phyloP scores from a whole-genome alignment of 2,888 invertebrate species.

The Drosophila rellima region DNA sequence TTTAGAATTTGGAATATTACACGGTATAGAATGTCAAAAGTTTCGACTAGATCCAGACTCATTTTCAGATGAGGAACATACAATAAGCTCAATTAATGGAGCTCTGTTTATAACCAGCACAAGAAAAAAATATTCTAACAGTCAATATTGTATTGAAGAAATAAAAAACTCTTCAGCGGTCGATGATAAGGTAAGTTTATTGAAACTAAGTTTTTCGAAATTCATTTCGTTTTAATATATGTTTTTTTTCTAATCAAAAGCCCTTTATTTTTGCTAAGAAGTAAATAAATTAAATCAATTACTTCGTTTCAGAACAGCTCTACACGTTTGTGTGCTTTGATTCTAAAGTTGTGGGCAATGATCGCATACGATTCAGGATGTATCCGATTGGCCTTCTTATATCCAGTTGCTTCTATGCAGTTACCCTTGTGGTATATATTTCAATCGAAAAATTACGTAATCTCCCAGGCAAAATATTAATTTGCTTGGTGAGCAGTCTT shows the following conservation, averaged over 20 bases:
- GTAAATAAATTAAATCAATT: background rate
- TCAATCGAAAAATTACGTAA: slow-evolving; percentile 89
- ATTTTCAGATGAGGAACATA: slow-evolving; percentile 78
- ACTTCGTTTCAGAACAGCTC: slow-evolving; percentile 77
- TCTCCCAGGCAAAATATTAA: slow-evolving; percentile 91
- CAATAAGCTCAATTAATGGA: slow-evolving; percentile 80
- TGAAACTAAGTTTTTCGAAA: no score
- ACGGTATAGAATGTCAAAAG: slow-evolving; percentile 80
- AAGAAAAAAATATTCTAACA: slow-evolving; percentile 73
- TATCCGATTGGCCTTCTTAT: slow-evolving; percentile 86
- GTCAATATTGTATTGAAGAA: slow-evolving; percentile 83
- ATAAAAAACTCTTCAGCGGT: slow-evolving; percentile 56
- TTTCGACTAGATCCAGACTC: slow-evolving; percentile 80
- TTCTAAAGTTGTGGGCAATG: slow-evolving; percentile 79
- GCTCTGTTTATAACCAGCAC: slow-evolving; percentile 73
- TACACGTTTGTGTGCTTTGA: slow-evolving; percentile 84
- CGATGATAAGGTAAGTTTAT: slow-evolving; percentile 74
- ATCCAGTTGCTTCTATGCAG: slow-evolving; percentile 89
- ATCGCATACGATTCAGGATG: slow-evolving; percentile 81
- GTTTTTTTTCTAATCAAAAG: background rate
- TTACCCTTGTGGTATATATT: slow-evolving; percentile 89
- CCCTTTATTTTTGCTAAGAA: background rate
- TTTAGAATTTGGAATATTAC: slow-evolving; percentile 82
- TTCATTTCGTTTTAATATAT: no score
- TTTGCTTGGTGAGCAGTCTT: slow-evolving; percentile 90